Evolutionary conservation across 2,888 invertebrate species (phyloP), one percentile per base, ranked within the genome.

Genomic region (Athalia cordata): DNA sequence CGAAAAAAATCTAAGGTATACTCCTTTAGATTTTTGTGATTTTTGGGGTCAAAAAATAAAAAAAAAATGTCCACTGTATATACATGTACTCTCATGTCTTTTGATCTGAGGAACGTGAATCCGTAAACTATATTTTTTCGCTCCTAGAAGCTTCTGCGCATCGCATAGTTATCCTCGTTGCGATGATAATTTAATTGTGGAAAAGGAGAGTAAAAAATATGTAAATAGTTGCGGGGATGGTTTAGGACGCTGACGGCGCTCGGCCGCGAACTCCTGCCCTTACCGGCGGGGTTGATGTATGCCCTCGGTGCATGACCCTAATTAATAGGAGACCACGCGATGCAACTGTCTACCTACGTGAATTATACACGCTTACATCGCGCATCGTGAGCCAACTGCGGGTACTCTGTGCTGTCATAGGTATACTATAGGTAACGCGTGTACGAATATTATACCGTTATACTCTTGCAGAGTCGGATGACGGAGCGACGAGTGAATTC

Each of bases 261-360:
- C 70, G 43, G 68, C 49, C 66, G 49, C 64, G 43, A 45, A 52
- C 52, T 55, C 65, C 9, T 45, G 59, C 65, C 52, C 47, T 11
- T 83, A 81, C 82, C 81, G 81, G 82, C 82, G 85, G 75, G 81
- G 81, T 84, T 89, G 88, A 89, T 89, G 87, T 87, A 89, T 87
- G 88, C 82, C 82, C 86, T 83, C 84, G 86, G 88, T 88, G 88
- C 88, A 88, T 87, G 89, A 89, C 89, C 89, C 87, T 89, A 89
- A 89, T 89, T 89, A 89, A 88, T 88, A 89, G 89, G 86, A 89
- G 86, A 84, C 88, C 86, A 87, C 86, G 89, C 88, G 85, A 89
- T 89, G 88, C 88, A 87, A 89, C 89, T 88, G 88, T 89, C 88
- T 81, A 82, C 80, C 81, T 80, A 80, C 82, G 85, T 88, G 86